phyloP scores from a whole-genome alignment of 2,888 invertebrate species.

The Tinea pellionella region DNA sequence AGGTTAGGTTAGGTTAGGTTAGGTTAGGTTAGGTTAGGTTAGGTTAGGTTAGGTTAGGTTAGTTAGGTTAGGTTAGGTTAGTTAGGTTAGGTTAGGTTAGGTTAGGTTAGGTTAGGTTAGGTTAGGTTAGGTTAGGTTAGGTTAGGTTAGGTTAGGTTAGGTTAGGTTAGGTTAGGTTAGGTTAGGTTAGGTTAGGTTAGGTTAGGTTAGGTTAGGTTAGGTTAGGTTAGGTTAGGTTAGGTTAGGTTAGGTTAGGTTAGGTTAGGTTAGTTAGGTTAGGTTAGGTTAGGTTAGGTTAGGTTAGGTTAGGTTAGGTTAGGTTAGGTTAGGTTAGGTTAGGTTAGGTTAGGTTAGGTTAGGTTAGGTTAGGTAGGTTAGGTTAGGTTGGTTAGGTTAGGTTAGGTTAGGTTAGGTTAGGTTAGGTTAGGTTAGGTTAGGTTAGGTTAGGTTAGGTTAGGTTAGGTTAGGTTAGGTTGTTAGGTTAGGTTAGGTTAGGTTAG shows the following conservation, averaged over 20 bases:
- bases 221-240: constrained; percentile 19
- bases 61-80: constrained; percentile 22
- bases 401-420: constrained; percentile 18
- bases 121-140: constrained; percentile 18
- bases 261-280: constrained; percentile 21
- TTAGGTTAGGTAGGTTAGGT: constrained; percentile 21
- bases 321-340: constrained; percentile 21
- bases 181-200: constrained; percentile 18
- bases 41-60: constrained; percentile 18
- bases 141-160: constrained; percentile 19
- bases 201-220: constrained; percentile 18
- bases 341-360: constrained; percentile 21
- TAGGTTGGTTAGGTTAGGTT: constrained; percentile 19
- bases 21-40: constrained; percentile 18
- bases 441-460: constrained; percentile 18
- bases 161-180: constrained; percentile 18
- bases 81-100: constrained; percentile 19
- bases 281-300: constrained; percentile 21
- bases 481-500: constrained; percentile 19
- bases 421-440: constrained; percentile 18
- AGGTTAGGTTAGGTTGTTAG: no score
- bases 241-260: constrained; percentile 22
- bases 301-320: constrained; percentile 21
- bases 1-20: constrained; percentile 18
- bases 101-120: constrained; percentile 19